phyloP scores from a whole-genome alignment of 2,888 invertebrate genomes.

The Crocallis elinguaria region DNA sequence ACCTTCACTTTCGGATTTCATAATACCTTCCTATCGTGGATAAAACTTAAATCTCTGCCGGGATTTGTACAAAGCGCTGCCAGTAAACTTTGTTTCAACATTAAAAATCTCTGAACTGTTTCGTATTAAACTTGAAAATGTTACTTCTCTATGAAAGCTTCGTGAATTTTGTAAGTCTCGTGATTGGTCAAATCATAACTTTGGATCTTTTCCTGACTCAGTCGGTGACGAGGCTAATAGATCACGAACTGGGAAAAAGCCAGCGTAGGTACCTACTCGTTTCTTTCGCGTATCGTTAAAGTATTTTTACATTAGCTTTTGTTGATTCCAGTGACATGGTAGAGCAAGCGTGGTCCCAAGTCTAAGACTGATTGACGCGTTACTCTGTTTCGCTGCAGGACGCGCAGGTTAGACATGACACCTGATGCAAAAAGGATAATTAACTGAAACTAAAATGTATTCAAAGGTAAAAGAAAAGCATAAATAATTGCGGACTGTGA shows the following conservation, averaged over 20 bases:
- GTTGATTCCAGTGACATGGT: too few species aligned
- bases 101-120: conserved; percentile 2
- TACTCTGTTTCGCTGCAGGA: too few species aligned
- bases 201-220: conserved; percentile 19
- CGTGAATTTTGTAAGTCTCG: conserved; percentile 12
- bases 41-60: background rate
- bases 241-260: conserved; percentile 18
- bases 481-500: too few species aligned
- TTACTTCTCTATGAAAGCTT: conserved; percentile 17
- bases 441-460: too few species aligned
- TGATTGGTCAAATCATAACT: conserved; percentile 43
- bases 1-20: background rate
- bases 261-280: background rate
- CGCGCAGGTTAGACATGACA: too few species aligned
- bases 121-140: background rate
- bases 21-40: background rate
- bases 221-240: conserved; percentile 20
- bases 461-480: too few species aligned
- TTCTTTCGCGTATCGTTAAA: background rate
- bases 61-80: background rate
- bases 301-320: background rate
- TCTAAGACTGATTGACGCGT: too few species aligned
- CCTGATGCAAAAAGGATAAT: too few species aligned
- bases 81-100: background rate
- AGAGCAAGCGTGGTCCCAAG: too few species aligned